phyloP scores from a whole-genome alignment of 1,140 invertebrate genomes.

The Drosophila repleta region DNA sequence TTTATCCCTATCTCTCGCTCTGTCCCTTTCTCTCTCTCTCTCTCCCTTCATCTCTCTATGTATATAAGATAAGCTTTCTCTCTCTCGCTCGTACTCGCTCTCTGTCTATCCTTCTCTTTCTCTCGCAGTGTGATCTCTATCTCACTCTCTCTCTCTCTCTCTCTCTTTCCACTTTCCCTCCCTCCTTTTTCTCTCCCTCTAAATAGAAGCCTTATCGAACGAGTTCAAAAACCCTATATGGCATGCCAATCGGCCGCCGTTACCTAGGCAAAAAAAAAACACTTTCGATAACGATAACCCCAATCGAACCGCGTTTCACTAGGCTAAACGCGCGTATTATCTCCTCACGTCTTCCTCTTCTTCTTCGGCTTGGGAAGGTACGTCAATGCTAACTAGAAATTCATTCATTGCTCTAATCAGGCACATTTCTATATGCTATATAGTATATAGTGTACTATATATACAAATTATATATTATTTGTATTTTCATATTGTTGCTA shows the following conservation, averaged over 20 bases:
- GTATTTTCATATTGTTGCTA: conserved; percentile 12
- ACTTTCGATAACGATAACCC: conserved; percentile 65
- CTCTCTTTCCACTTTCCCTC: too few relatives aligned
- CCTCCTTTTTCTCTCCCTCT: too few relatives aligned
- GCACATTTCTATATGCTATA: conserved; percentile 16
- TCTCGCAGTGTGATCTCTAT: too few relatives aligned
- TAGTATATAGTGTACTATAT: conserved; percentile 10
- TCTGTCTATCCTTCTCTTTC: too few relatives aligned
- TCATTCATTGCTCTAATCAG: conserved; percentile 74
- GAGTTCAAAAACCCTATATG: conserved; percentile 50
- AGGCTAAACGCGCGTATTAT: background rate
- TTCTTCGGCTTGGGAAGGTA: conserved; percentile 50
- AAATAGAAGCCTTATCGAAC: conserved; percentile 24
- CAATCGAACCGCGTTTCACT: conserved; percentile 34
- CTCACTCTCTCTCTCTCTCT: too few relatives aligned
- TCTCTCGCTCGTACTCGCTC: too few relatives aligned
- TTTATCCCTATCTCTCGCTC: too few relatives aligned
- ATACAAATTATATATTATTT: background rate
- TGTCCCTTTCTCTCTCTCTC: too few relatives aligned
- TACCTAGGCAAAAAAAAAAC: conserved; percentile 30
- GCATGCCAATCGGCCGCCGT: background rate
- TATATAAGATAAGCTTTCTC: too few relatives aligned
- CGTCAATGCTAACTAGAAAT: conserved; percentile 48
- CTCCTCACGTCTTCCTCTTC: background rate
- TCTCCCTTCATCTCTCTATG: too few relatives aligned